Conservation (phyloP, 2,888 invertebrate species). For the Thymelicus acteon region DNA sequence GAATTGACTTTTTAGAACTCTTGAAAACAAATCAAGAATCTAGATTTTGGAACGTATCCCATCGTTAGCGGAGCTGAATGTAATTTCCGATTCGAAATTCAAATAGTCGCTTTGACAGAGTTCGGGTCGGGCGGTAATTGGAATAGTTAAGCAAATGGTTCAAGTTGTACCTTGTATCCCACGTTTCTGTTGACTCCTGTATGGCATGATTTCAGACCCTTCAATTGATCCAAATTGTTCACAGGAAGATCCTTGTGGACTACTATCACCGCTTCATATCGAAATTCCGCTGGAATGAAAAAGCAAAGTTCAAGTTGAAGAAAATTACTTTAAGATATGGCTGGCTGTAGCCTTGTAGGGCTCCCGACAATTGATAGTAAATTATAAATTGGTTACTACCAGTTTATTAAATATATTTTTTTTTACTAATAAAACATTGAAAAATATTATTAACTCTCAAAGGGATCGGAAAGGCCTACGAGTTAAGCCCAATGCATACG, state of each 20-base stretch:
- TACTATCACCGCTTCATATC: conserved; percentile 93
- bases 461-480: too few relatives aligned
- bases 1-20: not conserved
- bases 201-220: conserved; percentile 93
- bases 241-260: conserved; percentile 91
- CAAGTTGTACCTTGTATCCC: conserved; percentile 88
- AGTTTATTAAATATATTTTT: too few relatives aligned
- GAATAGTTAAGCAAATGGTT: conserved; percentile 19
- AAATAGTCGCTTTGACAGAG: conserved; percentile 16
- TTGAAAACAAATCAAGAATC: not conserved
- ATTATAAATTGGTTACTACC: too few relatives aligned
- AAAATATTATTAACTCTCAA: too few relatives aligned
- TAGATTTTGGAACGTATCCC: not conserved
- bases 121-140: conserved; percentile 17
- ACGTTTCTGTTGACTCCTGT: conserved; percentile 95
- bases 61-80: not conserved
- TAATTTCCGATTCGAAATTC: conserved; percentile 11
- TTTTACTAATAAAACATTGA: too few relatives aligned
- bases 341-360: too few relatives aligned
- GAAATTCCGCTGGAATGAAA: conserved; percentile 87
- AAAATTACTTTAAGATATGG: not conserved
- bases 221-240: conserved; percentile 87
- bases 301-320: conserved; percentile 12
- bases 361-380: too few relatives aligned
- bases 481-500: too few relatives aligned